Conservation (phyloP, 2,888 invertebrate genomes). For the Achlya flavicornis region DNA sequence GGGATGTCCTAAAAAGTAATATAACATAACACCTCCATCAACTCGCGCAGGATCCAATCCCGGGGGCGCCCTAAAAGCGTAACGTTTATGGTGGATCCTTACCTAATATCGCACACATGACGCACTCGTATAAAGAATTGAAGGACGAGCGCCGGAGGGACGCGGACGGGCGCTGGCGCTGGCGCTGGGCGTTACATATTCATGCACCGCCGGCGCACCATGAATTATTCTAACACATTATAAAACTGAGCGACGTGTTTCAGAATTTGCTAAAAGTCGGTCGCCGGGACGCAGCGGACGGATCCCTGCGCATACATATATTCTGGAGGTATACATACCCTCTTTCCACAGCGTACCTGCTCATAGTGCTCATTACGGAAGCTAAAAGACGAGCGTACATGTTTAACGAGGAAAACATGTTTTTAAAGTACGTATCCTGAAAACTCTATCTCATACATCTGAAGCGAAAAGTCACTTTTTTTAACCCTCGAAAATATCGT, state of each 20-base stretch:
- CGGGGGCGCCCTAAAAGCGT: constrained; percentile 6
- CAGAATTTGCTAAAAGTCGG: constrained; percentile 32
- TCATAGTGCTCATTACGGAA: constrained; percentile 2
- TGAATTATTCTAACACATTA: constrained; percentile 57
- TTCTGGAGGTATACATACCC: neutral
- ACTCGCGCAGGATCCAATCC: neutral
- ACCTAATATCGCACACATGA: neutral
- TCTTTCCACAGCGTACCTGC: constrained; percentile 3
- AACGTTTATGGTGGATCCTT: constrained; percentile 15
- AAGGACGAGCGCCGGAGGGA: neutral
- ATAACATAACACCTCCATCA: neutral
- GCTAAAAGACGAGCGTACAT: neutral
- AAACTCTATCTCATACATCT: neutral
- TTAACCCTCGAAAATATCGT: neutral
- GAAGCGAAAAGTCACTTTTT: no score
- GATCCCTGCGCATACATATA: neutral
- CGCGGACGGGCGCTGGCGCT: neutral
- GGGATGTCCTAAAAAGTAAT: neutral
- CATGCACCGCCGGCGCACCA: constrained; percentile 41
- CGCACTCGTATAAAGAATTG: constrained; percentile 1
- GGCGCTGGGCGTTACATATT: constrained; percentile 36
- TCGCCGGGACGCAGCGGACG: neutral
- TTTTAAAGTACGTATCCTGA: neutral
- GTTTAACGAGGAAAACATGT: neutral
- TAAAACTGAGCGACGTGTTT: constrained; percentile 38